Evolutionary conservation across 2,888 invertebrate genomes (phyloP), one percentile per base, ranked within the genome.

Genomic region (Synergus itoensis): DNA sequence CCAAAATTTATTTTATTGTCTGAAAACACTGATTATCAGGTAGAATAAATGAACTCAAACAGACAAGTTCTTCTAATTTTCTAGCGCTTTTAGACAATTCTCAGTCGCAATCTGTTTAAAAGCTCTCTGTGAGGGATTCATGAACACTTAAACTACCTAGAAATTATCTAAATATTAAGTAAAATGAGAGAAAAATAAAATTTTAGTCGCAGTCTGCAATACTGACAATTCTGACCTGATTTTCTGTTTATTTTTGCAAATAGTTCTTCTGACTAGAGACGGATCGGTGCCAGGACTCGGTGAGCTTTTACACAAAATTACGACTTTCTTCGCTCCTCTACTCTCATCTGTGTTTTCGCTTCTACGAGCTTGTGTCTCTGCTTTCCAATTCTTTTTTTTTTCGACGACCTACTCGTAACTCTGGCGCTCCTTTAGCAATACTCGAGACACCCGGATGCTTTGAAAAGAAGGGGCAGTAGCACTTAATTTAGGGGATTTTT

Each of bases 291-390:
- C 73, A 73, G 73, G 73, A 73, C 73, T 73, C 73, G 73, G 73
- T 73, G 73, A 73, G 73, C 73, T 73, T 53, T 73, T 73, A 73
- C 53, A 40, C 48, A 36, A 69, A 69, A 69, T 77, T 79, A 79
- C 67, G 48, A 79, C 48, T 78, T 45, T 77, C 78, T 65, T 81
- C 48, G 64, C 69, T 77, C 77, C 43, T 64, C 48, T 64, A 73
- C 60, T 67, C 69, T 75, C 76, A 53, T 69, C 76, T 76, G 64
- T 76, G 65, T 40, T 78, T 76, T 75, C 62, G 62, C 60, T 69
- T 80, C 57, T 65, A 43, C 65, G 60, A 63, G 28, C 60, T 76
- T 75, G 12, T 60, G 60, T 28, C 60, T 60, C 60, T 64, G 57
- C 62, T 28, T n/a, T 62, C 64, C n/a, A 53, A 48, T n/a, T 48